phyloP scores from a whole-genome alignment of 2,797 vertebrate genomes.

The Paramormyrops hopkinsi region DNA sequence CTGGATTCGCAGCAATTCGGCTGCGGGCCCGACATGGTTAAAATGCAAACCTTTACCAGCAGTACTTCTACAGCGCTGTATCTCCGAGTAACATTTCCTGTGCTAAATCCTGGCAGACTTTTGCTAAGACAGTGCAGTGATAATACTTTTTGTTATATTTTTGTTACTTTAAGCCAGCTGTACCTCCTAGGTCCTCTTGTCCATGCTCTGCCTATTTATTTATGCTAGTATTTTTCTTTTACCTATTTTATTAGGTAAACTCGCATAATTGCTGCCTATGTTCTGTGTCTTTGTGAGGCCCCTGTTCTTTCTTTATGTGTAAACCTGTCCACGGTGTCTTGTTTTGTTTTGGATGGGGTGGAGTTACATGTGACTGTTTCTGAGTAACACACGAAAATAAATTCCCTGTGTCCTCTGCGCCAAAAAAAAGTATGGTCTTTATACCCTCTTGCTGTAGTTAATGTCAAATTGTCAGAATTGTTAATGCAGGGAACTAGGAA shows the following conservation, averaged over 20 bases:
- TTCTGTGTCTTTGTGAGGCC: not conserved
- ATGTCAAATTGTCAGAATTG: constrained; percentile 4
- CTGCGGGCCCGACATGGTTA: constrained; percentile 49
- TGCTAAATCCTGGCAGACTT: not conserved
- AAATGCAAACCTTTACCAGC: constrained; percentile 13
- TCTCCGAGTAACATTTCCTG: not conserved
- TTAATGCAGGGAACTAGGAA: not conserved
- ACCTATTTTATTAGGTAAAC: not conserved
- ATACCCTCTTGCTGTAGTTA: not conserved
- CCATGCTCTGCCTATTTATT: not conserved
- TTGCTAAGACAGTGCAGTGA: not conserved
- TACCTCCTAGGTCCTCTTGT: not conserved
- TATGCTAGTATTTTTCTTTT: not conserved
- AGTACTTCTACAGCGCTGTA: not conserved
- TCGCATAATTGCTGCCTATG: not conserved
- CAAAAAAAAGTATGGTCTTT: not conserved
- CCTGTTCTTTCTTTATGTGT: not conserved
- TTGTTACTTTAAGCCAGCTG: not conserved
- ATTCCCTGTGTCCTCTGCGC: not conserved
- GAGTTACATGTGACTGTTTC: not conserved
- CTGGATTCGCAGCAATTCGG: constrained; percentile 49
- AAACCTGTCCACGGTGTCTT: not conserved
- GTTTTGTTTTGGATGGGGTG: not conserved
- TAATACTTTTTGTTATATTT: not conserved
- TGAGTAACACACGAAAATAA: not conserved